Evolutionary conservation across 1,140 invertebrate genomes (phyloP).

Genomic region (Drepana arcuata): DNA sequence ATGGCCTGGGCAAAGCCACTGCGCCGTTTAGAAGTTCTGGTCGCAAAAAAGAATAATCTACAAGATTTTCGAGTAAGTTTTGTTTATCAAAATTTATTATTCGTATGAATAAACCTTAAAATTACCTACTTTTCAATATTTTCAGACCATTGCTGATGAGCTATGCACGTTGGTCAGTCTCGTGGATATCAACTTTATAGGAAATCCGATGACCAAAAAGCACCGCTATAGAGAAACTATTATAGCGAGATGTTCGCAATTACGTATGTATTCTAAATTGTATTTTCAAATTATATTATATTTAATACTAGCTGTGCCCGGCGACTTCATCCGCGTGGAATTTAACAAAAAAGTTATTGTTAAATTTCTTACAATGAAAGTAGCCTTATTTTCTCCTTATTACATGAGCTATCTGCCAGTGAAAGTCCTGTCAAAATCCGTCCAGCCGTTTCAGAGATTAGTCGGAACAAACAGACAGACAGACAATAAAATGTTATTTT

Average conservation of each 20-base stretch:
- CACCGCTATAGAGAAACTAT: constrained; percentile 77
- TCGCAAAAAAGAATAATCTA: constrained; percentile 48
- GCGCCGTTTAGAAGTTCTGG: constrained; percentile 47
- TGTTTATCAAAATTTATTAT: neutral
- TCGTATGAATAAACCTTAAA: neutral
- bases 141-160: constrained; percentile 57
- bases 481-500: no score
- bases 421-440: no score
- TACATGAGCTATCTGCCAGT: no score
- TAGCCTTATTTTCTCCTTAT: no score
- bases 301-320: no score
- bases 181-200: constrained; percentile 71
- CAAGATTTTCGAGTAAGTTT: constrained; percentile 38
- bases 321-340: no score
- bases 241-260: constrained; percentile 73
- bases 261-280: constrained; percentile 59
- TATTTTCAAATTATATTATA: no score
- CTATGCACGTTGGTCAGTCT: constrained; percentile 70
- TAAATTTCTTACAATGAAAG: no score
- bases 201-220: constrained; percentile 74
- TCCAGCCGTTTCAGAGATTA: no score
- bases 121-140: no score
- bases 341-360: no score
- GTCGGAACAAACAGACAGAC: no score
- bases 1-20: constrained; percentile 51